These are phyloP conservation scores for Neofelis nebulosa DNA, from an alignment of 2,113 vertebrate species.

Conservation along the genomic window DNA sequence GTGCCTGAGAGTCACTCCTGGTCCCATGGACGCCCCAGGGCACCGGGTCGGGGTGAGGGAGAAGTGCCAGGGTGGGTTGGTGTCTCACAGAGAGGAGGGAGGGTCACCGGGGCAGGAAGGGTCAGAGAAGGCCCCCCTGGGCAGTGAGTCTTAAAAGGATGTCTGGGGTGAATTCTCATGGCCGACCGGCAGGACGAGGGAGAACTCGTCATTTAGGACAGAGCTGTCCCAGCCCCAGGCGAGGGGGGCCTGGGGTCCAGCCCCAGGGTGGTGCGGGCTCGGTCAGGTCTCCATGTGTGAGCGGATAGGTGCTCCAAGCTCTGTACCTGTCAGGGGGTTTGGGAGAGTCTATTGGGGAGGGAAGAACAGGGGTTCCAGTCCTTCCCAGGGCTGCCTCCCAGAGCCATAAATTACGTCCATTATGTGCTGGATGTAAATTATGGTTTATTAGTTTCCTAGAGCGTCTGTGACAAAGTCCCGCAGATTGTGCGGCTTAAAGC, in stretches of 20 bases:
- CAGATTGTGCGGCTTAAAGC: not conserved
- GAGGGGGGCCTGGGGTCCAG: not conserved
- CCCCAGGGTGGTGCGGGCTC: not conserved
- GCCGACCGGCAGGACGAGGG: not conserved
- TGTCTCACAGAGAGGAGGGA: not conserved
- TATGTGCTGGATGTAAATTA: accelerated
- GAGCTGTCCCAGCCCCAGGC: not conserved
- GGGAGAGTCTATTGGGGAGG: not conserved
- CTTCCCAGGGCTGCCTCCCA: not conserved
- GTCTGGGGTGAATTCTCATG: not conserved
- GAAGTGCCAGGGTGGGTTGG: not conserved
- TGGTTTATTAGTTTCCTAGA: accelerated
- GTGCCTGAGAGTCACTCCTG: not conserved
- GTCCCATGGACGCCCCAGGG: accelerated
- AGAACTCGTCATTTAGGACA: not conserved
- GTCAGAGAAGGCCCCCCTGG: not conserved
- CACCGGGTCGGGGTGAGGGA: not conserved
- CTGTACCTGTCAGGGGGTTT: not conserved
- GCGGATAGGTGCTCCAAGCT: not conserved
- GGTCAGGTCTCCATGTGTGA: accelerated
- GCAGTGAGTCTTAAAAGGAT: not conserved
- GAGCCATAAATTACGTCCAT: not conserved
- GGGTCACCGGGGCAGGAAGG: accelerated
- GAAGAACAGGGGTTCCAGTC: not conserved
- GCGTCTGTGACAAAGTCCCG: not conserved